Percentiles rank a stretch among this genome's conserved stretches.
phyloP scores from a whole-genome alignment of 2,113 vertebrate genomes.

The Phylloscopus trochiloides region DNA sequence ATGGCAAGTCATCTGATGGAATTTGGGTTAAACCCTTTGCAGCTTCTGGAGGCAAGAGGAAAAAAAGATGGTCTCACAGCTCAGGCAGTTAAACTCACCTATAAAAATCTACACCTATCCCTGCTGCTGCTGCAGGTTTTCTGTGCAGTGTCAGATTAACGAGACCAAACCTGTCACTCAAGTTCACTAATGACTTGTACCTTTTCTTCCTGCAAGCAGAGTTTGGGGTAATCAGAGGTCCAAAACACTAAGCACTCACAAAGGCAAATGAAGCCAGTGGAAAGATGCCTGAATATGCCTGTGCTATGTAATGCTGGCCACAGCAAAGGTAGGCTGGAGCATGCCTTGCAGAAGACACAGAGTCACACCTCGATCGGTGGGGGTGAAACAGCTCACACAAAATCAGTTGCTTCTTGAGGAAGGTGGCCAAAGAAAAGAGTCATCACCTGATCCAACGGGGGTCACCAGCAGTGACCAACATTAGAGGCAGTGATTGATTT shows the following conservation, averaged over 20 bases:
- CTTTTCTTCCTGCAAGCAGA: not conserved
- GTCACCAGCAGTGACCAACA: not conserved
- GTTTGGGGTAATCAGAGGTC: not conserved
- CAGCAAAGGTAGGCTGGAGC: not conserved
- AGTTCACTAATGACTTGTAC: not conserved
- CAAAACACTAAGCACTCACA: not conserved
- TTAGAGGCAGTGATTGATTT: not conserved
- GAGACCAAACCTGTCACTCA: not conserved
- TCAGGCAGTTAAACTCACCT: not conserved
- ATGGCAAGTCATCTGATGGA: not conserved
- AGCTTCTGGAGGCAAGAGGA: not conserved
- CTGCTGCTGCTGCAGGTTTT: not conserved
- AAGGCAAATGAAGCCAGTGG: not conserved
- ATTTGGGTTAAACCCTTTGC: not conserved
- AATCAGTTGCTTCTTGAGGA: not conserved
- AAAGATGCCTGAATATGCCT: not conserved
- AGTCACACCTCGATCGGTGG: fast-evolving
- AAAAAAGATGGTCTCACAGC: not conserved
- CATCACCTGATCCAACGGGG: fast-evolving
- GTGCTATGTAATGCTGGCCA: not conserved
- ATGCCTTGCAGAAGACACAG: fast-evolving
- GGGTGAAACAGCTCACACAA: not conserved
- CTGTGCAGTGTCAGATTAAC: not conserved
- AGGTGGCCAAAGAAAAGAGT: fast-evolving
- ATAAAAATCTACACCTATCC: not conserved